A percentile compares a stretch with the other conserved stretches of the same genome.
Evolutionary conservation across 2,113 vertebrate species (phyloP).

Genomic region (Xiphorhynchus elegans): DNA sequence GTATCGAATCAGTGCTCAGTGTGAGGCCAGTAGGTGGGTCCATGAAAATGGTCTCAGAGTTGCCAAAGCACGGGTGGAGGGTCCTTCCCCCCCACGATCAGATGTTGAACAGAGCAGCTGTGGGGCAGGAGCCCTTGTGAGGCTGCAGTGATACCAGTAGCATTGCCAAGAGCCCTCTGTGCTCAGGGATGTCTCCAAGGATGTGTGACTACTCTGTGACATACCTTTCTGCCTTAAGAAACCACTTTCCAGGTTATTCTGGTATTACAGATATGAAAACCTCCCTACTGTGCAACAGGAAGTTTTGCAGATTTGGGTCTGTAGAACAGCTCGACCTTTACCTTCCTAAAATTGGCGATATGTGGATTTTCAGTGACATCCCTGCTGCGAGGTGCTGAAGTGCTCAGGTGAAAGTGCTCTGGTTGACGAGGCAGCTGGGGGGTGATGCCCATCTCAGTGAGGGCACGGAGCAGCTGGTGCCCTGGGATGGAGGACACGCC

Average conservation of each 20-base stretch:
- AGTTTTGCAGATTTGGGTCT: rapidly evolving
- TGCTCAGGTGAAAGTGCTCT: neutral
- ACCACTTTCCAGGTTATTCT: neutral
- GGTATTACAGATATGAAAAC: rapidly evolving
- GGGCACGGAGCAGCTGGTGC: neutral
- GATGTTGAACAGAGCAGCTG: rapidly evolving
- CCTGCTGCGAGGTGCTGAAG: rapidly evolving
- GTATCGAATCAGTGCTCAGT: too few relatives aligned
- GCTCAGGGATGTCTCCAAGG: neutral
- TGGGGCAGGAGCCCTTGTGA: rapidly evolving
- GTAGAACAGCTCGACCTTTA: rapidly evolving
- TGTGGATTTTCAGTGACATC: rapidly evolving
- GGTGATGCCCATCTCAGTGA: rapidly evolving
- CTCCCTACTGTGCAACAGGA: rapidly evolving
- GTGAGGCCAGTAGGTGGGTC: neutral
- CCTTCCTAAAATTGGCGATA: rapidly evolving
- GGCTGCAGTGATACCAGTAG: neutral
- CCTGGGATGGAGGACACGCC: rapidly evolving
- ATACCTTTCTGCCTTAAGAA: neutral
- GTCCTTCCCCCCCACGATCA: rapidly evolving
- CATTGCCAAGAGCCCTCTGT: rapidly evolving
- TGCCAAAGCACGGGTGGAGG: neutral
- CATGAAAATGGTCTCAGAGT: rapidly evolving
- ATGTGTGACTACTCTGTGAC: neutral
- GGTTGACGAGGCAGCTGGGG: rapidly evolving